A percentile compares a stretch with the other conserved stretches of the same genome.
Evolutionary conservation across 2,888 invertebrate species (phyloP).

Genomic region (Euplexia lucipara): DNA sequence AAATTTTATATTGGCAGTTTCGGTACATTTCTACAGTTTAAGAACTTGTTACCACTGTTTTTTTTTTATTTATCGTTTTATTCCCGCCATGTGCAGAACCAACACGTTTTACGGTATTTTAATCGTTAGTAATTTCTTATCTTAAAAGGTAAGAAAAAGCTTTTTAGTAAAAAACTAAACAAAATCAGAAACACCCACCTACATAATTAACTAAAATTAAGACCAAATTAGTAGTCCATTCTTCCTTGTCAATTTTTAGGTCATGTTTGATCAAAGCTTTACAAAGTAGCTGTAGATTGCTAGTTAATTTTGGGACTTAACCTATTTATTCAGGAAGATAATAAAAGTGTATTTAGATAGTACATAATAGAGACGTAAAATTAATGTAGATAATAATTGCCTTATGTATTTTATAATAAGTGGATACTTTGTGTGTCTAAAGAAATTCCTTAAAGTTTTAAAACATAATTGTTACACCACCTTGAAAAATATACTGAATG

Average conservation of each 20-base stretch:
- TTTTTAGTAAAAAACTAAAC: constrained; percentile 13
- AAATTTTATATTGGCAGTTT: constrained; percentile 40
- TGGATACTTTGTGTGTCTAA: constrained; percentile 45
- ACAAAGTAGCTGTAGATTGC: constrained; percentile 43
- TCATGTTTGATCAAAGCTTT: constrained; percentile 61
- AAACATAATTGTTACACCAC: constrained; percentile 4
- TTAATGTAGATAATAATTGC: constrained; percentile 60
- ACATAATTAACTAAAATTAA: constrained; percentile 23
- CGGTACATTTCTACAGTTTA: constrained; percentile 8
- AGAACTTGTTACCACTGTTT: constrained; percentile 20
- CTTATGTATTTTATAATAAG: constrained; percentile 58
- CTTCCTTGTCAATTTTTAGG: constrained; percentile 50
- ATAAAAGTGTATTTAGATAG: constrained; percentile 39
- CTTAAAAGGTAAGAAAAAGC: constrained; percentile 6
- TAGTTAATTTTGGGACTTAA: constrained; percentile 45
- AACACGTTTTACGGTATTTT: constrained; percentile 21
- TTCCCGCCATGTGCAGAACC: constrained; percentile 9
- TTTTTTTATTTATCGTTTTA: constrained; percentile 19
- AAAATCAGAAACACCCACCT: constrained; percentile 13
- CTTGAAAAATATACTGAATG: constrained; percentile 13
- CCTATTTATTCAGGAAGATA: constrained; percentile 34
- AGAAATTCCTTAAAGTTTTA: constrained; percentile 7
- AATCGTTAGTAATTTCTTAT: constrained; percentile 17
- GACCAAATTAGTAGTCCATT: constrained; percentile 42
- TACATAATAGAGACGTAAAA: constrained; percentile 47